Evolutionary conservation across 2,797 vertebrate species (phyloP).

Genomic region (Sebastes taczanowskii): DNA sequence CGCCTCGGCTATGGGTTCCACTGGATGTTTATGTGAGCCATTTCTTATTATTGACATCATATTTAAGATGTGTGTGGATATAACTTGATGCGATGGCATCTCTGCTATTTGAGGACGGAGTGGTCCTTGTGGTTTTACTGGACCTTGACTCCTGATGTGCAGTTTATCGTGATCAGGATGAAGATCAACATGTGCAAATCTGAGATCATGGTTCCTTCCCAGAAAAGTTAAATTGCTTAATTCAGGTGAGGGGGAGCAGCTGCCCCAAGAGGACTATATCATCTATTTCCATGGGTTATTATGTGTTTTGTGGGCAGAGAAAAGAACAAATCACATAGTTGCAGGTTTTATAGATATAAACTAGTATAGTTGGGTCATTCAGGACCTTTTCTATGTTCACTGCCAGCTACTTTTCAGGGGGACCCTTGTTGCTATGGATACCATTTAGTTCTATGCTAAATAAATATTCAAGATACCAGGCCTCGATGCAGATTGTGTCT

Average conservation of each 20-base stretch:
- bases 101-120: neutral
- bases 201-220: neutral
- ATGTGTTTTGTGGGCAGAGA: neutral
- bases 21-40: neutral
- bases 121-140: neutral
- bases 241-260: neutral
- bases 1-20: neutral
- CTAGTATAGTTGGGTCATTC: slow-evolving; percentile 4
- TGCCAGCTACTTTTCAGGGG: slow-evolving; percentile 27
- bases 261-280: neutral
- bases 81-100: neutral
- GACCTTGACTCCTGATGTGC: slow-evolving; percentile 1
- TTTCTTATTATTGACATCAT: neutral
- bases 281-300: neutral
- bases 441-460: slow-evolving; percentile 30
- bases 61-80: neutral
- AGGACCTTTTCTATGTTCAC: slow-evolving; percentile 14
- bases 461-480: slow-evolving; percentile 26
- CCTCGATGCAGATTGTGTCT: slow-evolving; percentile 16
- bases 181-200: neutral
- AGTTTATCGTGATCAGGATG: neutral
- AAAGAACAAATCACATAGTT: neutral
- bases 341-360: neutral
- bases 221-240: neutral
- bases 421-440: slow-evolving; percentile 47